A percentile compares a stretch with the other conserved stretches of the same genome.
Evolutionary conservation across 1,140 invertebrate genomes (phyloP).

Genomic region (Hycleus phaleratus): DNA sequence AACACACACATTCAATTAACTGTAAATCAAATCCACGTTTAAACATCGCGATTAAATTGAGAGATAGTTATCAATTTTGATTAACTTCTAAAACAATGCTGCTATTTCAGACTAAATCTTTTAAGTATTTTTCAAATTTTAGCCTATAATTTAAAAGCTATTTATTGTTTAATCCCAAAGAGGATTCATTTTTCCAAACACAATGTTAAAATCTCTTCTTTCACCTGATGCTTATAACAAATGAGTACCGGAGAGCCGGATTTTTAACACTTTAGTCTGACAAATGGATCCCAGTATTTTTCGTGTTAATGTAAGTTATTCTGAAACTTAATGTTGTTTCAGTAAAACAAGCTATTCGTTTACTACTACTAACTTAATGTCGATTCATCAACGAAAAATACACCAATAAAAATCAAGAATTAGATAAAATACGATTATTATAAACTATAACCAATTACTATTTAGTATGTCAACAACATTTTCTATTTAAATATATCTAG

Average conservation of each 20-base stretch:
- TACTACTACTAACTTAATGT: constrained; percentile 2
- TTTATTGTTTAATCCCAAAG: no score
- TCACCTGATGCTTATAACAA: not conserved
- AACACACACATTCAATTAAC: no score
- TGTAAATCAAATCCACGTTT: no score
- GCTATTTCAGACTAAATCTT: no score
- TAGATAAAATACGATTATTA: constrained; percentile 3
- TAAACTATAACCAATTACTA: constrained; percentile 5
- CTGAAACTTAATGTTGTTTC: constrained; percentile 11
- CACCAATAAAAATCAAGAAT: constrained; percentile 3
- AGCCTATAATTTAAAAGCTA: no score
- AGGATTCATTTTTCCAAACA: no score
- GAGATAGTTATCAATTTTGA: no score
- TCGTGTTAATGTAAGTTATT: constrained; percentile 13
- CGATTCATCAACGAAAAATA: constrained; percentile 6
- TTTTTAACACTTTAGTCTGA: constrained; percentile 9
- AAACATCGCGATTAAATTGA: no score
- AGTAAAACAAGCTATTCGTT: constrained; percentile 12
- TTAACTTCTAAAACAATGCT: no score
- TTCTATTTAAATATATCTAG: constrained; percentile 2
- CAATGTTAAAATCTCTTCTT: no score
- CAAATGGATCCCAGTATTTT: constrained; percentile 8
- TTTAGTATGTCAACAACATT: constrained; percentile 3
- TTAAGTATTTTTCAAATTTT: no score
- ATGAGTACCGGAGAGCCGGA: constrained; percentile 6